A percentile compares a stretch with the other conserved stretches of the same genome.
Conservation (phyloP, 1,140 invertebrate genomes). For the Sminthurides bifidus region DNA sequence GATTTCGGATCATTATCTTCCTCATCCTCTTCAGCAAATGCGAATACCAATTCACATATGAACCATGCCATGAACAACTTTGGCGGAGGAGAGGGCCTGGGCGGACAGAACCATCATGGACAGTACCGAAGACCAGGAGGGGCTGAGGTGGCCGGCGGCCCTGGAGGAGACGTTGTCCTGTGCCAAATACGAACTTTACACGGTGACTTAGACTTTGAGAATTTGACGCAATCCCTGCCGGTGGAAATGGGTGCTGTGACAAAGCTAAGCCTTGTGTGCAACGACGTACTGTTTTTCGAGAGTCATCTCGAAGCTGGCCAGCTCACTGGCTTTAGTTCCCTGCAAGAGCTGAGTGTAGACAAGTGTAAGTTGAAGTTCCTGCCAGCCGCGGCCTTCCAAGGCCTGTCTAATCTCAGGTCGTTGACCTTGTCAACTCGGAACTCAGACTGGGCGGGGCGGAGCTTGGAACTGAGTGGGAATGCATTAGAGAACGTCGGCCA, state of each 20-base stretch:
- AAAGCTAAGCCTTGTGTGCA: constrained; percentile 59
- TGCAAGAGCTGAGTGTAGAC: constrained; percentile 58
- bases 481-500: constrained; percentile 54
- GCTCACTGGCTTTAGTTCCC: constrained; percentile 34
- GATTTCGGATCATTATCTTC: too few species aligned
- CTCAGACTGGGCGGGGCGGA: constrained; percentile 65
- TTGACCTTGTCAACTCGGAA: constrained; percentile 63
- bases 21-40: too few species aligned
- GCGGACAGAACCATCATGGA: background rate
- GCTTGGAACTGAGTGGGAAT: constrained; percentile 55
- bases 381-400: constrained; percentile 52
- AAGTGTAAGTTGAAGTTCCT: constrained; percentile 65
- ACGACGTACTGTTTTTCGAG: constrained; percentile 65
- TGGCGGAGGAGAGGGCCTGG: too few species aligned
- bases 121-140: background rate
- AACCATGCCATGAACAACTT: too few species aligned
- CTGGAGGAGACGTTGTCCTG: constrained; percentile 11
- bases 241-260: constrained; percentile 11
- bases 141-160: too few species aligned
- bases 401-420: constrained; percentile 51
- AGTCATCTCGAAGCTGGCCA: constrained; percentile 44
- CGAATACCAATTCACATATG: too few species aligned
- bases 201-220: constrained; percentile 26
- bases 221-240: constrained; percentile 18
- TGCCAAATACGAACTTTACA: constrained; percentile 28